These are phyloP conservation scores for Acleris laterana DNA, from an alignment of 2,888 invertebrate species.

Conservation along the genomic window DNA sequence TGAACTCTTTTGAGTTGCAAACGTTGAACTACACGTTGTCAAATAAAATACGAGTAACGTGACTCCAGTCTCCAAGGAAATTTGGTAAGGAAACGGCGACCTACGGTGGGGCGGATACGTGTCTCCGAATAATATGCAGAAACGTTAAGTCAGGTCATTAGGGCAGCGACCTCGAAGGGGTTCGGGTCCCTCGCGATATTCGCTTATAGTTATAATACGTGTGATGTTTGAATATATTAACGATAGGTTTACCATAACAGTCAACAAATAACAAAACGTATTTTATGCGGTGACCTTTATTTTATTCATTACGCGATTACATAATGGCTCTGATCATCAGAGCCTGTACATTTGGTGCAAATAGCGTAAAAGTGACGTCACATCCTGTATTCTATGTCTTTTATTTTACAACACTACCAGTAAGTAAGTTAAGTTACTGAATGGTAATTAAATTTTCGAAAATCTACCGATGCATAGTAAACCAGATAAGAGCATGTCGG, in stretches of 20 bases:
- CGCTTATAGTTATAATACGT: constrained; percentile 13
- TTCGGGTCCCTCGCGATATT: constrained; percentile 31
- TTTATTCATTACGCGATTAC: too few species aligned
- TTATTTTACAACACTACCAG: too few species aligned
- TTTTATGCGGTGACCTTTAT: too few species aligned
- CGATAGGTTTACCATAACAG: not conserved
- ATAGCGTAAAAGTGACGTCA: too few species aligned
- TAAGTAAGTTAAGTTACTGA: too few species aligned
- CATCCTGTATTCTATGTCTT: too few species aligned
- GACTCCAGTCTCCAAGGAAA: constrained; percentile 52
- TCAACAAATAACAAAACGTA: too few species aligned
- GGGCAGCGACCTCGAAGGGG: constrained; percentile 48
- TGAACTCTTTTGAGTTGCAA: not conserved
- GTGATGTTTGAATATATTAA: not conserved
- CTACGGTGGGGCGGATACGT: constrained; percentile 48
- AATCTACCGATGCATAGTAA: too few species aligned
- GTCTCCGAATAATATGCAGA: constrained; percentile 53
- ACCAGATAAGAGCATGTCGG: too few species aligned
- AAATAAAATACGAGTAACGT: constrained; percentile 33
- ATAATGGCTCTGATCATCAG: too few species aligned
- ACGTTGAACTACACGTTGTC: constrained; percentile 18
- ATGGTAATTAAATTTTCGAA: too few species aligned
- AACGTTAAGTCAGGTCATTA: constrained; percentile 52
- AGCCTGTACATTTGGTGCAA: too few species aligned
- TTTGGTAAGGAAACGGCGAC: constrained; percentile 46